phyloP scores from a whole-genome alignment of 2,888 invertebrate genomes.

The Heliconius erato region DNA sequence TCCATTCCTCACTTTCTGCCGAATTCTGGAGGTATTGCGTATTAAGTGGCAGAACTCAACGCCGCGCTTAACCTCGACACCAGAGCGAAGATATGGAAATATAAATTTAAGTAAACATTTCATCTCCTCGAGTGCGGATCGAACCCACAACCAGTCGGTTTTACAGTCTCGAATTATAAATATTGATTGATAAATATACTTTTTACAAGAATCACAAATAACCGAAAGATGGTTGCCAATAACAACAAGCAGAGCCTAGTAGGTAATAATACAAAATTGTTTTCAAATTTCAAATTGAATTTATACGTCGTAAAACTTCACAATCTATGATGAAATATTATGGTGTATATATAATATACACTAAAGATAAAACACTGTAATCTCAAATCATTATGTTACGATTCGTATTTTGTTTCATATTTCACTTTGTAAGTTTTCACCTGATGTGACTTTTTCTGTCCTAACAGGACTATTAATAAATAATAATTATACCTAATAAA shows the following conservation, averaged over 20 bases:
- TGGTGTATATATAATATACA: conserved; percentile 9
- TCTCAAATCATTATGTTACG: conserved; percentile 17
- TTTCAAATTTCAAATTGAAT: conserved; percentile 22
- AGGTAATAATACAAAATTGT: conserved; percentile 29
- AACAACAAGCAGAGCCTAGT: background rate
- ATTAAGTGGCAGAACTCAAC: too few relatives aligned
- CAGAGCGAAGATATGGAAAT: too few relatives aligned
- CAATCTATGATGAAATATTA: conserved; percentile 8
- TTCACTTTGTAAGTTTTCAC: conserved; percentile 15
- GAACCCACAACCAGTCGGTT: too few relatives aligned
- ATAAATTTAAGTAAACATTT: too few relatives aligned
- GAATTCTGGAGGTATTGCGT: too few relatives aligned
- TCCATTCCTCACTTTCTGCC: too few relatives aligned
- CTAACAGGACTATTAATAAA: background rate
- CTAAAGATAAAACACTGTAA: background rate
- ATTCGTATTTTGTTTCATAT: conserved; percentile 11
- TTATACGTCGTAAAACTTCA: conserved; percentile 20
- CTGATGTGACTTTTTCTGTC: background rate
- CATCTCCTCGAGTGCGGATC: too few relatives aligned
- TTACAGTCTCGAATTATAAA: background rate
- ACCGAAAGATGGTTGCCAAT: background rate
- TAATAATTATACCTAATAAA: background rate
- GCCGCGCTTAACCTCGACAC: too few relatives aligned
- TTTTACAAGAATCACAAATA: background rate
- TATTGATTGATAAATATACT: background rate